These are phyloP conservation scores for Caenorhabditis wallacei DNA, from an alignment of 2,888 invertebrate species.

Conservation along the genomic window DNA sequence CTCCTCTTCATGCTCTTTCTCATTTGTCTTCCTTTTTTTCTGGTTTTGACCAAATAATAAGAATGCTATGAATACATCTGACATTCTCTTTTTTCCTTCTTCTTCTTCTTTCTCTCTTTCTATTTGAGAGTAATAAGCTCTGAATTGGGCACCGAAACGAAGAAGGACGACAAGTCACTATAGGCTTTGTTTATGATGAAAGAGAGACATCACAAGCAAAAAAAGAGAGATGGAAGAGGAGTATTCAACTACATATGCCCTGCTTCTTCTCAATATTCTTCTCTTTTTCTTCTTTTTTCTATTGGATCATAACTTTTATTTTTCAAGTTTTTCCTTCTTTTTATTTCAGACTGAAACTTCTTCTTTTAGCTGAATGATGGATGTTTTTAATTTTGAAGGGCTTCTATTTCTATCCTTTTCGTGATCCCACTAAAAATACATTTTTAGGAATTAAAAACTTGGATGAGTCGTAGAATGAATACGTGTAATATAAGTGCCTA, in stretches of 20 bases:
- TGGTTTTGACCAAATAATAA: conserved; percentile 33
- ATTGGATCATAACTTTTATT: conserved; percentile 19
- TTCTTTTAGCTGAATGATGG: background rate
- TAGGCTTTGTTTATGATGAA: conserved; percentile 58
- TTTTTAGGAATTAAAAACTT: too few species aligned
- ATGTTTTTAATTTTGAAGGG: background rate
- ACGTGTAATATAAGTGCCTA: too few species aligned
- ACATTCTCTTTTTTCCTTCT: conserved; percentile 8
- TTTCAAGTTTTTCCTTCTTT: background rate
- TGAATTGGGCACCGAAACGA: conserved; percentile 18
- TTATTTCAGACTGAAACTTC: conserved; percentile 2
- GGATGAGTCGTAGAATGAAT: too few species aligned
- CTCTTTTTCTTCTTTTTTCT: conserved; percentile 17
- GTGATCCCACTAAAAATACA: background rate
- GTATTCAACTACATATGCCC: conserved; percentile 45
- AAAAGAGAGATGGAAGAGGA: conserved; percentile 18
- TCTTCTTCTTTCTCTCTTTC: conserved; percentile 9
- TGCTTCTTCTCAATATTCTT: background rate
- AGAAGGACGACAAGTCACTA: conserved; percentile 32
- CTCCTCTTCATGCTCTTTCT: conserved; percentile 20
- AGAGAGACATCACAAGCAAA: conserved; percentile 24
- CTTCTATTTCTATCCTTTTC: background rate
- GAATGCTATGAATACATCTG: conserved; percentile 62
- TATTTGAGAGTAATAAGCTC: conserved; percentile 47
- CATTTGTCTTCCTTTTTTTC: conserved; percentile 46